phyloP scores from a whole-genome alignment of 2,888 invertebrate species.

The Metellina segmentata region DNA sequence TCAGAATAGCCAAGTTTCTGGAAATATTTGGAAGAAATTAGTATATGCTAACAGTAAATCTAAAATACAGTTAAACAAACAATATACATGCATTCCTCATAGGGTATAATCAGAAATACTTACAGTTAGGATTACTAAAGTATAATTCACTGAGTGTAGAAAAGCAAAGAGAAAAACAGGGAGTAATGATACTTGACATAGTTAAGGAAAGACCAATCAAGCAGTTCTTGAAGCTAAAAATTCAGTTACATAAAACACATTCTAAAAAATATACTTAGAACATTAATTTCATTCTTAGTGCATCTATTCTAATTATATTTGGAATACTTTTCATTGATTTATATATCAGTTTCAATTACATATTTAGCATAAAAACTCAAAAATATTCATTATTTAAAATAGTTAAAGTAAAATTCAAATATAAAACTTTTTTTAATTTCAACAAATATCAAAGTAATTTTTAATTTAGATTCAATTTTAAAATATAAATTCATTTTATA shows the following conservation, averaged over 20 bases:
- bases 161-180: constrained; percentile 95
- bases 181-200: constrained; percentile 88
- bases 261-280: too few species aligned
- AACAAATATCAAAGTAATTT: not conserved
- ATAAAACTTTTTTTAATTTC: not conserved
- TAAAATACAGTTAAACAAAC: not conserved
- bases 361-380: too few species aligned
- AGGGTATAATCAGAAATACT: constrained; percentile 81
- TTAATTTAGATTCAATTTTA: not conserved
- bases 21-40: constrained; percentile 76
- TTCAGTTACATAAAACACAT: too few species aligned
- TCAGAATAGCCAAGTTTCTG: constrained; percentile 95
- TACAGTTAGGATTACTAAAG: constrained; percentile 93
- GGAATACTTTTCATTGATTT: too few species aligned
- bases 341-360: too few species aligned
- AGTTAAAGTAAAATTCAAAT: not conserved
- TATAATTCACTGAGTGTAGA: constrained; percentile 95
- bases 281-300: too few species aligned
- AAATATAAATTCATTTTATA: not conserved
- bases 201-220: constrained; percentile 33
- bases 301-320: too few species aligned
- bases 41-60: not conserved
- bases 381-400: not conserved
- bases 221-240: too few species aligned
- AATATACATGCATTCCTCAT: not conserved